These are phyloP conservation scores for Lynx canadensis DNA, from an alignment of 2,113 vertebrate genomes.

Conservation along the genomic window DNA sequence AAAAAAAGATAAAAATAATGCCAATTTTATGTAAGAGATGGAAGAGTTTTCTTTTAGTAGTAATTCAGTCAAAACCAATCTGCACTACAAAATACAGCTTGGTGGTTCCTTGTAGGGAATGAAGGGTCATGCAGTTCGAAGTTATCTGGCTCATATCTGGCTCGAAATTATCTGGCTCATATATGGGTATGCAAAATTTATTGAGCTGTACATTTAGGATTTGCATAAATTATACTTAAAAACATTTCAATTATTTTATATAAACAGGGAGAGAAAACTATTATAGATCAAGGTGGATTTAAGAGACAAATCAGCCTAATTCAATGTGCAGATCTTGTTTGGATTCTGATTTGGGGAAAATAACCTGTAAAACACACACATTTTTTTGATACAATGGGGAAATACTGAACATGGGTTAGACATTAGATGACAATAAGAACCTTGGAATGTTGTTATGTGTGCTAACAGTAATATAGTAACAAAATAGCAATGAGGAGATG, in stretches of 20 bases:
- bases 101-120: not conserved
- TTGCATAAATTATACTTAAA: not conserved
- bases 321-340: not conserved
- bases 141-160: not conserved
- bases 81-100: not conserved
- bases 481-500: not conserved
- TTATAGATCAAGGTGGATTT: not conserved
- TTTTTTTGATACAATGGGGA: not conserved
- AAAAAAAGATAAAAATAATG: not conserved
- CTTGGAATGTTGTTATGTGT: not conserved
- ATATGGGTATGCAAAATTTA: not conserved
- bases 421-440: not conserved
- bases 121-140: fast-evolving
- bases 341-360: not conserved
- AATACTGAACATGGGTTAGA: not conserved
- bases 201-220: not conserved
- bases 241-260: not conserved
- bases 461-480: not conserved
- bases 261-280: not conserved
- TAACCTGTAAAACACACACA: not conserved
- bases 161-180: not conserved
- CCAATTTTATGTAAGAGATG: not conserved
- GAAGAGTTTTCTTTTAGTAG: not conserved
- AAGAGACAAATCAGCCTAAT: not conserved
- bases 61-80: not conserved